Evolutionary conservation across 2,888 invertebrate species (phyloP).

Genomic region (Rotaria macrura): DNA sequence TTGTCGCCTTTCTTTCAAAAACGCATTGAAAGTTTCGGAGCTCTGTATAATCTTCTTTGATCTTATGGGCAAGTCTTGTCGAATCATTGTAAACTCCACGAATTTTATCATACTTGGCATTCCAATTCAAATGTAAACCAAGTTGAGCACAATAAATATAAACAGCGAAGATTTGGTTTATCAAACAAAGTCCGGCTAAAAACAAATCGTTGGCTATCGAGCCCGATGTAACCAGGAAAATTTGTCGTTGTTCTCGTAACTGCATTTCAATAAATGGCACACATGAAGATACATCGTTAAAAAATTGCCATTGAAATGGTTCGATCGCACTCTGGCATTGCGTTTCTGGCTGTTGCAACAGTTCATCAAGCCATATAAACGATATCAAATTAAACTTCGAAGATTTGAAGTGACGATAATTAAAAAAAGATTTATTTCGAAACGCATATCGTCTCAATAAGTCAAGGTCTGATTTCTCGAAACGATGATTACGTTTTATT

Average conservation of each 20-base stretch:
- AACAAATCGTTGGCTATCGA: not conserved
- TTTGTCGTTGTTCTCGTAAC: not conserved
- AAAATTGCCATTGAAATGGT: not conserved
- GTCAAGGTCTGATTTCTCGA: not conserved
- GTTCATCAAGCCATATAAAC: not conserved
- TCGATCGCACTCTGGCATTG: not conserved
- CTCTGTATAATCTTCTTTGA: not conserved
- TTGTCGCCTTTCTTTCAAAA: not conserved
- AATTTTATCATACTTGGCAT: not conserved
- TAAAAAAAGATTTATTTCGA: not conserved
- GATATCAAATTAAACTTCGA: not conserved
- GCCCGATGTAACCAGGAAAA: not conserved
- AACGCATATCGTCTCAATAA: not conserved
- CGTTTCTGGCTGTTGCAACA: not conserved
- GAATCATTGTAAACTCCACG: not conserved
- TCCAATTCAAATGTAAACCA: not conserved
- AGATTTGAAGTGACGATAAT: not conserved
- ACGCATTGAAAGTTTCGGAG: not conserved
- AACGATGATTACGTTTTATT: not conserved
- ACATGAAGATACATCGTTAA: not conserved
- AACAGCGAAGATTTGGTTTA: not conserved
- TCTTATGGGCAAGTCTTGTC: not conserved
- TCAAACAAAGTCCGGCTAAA: not conserved
- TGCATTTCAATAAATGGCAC: not conserved
- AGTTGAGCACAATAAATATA: not conserved